A percentile compares a stretch with the other conserved stretches of the same genome.
phyloP scores from a whole-genome alignment of 2,888 invertebrate species.

The Erebia aethiops region DNA sequence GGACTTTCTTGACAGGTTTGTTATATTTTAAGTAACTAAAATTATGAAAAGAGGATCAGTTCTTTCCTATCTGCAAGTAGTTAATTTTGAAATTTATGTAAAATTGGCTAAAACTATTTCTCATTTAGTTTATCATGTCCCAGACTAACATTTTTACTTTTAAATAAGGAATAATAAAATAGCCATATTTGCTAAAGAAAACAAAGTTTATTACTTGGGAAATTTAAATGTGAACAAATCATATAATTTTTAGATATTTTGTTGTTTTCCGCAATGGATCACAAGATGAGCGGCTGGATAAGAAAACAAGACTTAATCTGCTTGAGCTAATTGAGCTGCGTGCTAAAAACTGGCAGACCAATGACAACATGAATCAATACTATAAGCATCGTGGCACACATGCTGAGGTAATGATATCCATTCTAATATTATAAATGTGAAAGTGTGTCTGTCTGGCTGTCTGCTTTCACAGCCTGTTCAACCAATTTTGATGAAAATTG shows the following conservation, averaged over 20 bases:
- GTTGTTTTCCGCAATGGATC: constrained; percentile 94
- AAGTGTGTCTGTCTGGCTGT: too few relatives aligned
- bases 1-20: constrained; percentile 90
- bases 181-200: background rate
- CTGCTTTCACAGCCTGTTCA: too few relatives aligned
- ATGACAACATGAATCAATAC: constrained; percentile 92
- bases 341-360: constrained; percentile 95
- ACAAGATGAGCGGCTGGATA: constrained; percentile 92
- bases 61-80: constrained; percentile 43
- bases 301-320: constrained; percentile 92
- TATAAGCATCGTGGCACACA: constrained; percentile 88
- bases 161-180: constrained; percentile 52
- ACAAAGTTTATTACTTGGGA: background rate
- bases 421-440: too few relatives aligned
- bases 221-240: background rate
- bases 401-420: constrained; percentile 68
- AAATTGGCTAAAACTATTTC: too few relatives aligned
- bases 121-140: too few relatives aligned
- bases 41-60: background rate
- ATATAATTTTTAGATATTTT: constrained; percentile 85
- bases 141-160: too few relatives aligned
- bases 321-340: constrained; percentile 96
- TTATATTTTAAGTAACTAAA: constrained; percentile 21
- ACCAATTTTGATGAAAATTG: too few relatives aligned
- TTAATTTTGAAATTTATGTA: too few relatives aligned